Base-by-base conservation (phyloP, 2,888 invertebrate species). In the Catocala fraxini region DNA sequence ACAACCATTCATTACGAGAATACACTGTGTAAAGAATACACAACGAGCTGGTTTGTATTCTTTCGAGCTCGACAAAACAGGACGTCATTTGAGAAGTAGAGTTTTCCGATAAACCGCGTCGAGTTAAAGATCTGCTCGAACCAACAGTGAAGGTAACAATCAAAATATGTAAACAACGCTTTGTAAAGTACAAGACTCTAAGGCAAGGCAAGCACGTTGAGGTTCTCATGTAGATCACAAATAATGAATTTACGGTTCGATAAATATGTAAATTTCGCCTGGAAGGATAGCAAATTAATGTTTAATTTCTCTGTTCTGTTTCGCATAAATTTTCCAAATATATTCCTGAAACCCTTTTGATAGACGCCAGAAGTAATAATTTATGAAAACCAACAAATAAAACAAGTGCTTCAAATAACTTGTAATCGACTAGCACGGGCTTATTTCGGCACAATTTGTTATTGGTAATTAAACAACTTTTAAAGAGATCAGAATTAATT, bases 191-290 rank as follows among this genome's bases (percentile, higher is more conserved):
- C 42, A 59, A 56, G 43, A 55, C 63, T 59, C 63, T 63, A 61
- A 64, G 56, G 51, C 58, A 11, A 68, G 46, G 49, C 58, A 11
- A 68, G 46, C 63, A 53, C 57, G 39, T 7, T 41, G 68, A 66
- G 73, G 66, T 71, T 71, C 65, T 67, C 72, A 60, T 73, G 80
- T 73, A 82, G 82, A 87, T 86, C 84, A 83, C 82, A 85, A 88
- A 84, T 85, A 85, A 85, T 84, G 78, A 86, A 86, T 84, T 84
- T 76, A 83, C 84, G 85, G 86, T 76, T 81, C 86, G 83, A 90
- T 90, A 87, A 90, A 88, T 91, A 92, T 92, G 90, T 81, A 87
- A 91, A 92, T 91, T 87, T 82, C 71, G 70, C 67, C 80, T 81
- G 77, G 82, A 85, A 85, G 86, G 86, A 88, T 84, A 85, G 81